A percentile compares a stretch with the other conserved stretches of the same genome.
These are phyloP conservation scores for Drosophila bocqueti DNA, from an alignment of 1,140 invertebrate genomes.

Conservation along the genomic window DNA sequence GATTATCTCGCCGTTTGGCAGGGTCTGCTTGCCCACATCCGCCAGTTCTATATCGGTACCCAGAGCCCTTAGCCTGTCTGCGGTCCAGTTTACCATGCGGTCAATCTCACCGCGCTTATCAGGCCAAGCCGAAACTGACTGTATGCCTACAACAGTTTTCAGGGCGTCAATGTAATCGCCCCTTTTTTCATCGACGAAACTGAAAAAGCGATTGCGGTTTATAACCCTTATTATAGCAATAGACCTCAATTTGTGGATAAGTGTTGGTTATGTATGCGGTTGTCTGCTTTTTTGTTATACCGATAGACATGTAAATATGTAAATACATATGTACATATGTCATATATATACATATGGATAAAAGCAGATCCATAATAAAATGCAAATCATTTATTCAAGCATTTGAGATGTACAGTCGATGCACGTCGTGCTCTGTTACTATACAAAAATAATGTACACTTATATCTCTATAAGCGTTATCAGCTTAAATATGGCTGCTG, in stretches of 20 bases:
- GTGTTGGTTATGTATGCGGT: slow-evolving; percentile 3
- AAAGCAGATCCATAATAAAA: slow-evolving; percentile 26
- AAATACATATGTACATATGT: no score
- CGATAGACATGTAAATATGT: not conserved
- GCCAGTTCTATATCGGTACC: slow-evolving; percentile 91
- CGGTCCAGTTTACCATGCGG: slow-evolving; percentile 91
- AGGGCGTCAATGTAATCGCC: slow-evolving; percentile 91
- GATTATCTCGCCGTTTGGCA: slow-evolving; percentile 90
- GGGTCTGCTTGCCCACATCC: slow-evolving; percentile 92
- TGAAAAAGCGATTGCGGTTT: slow-evolving; percentile 56
- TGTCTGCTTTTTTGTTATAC: not conserved
- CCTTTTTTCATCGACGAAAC: slow-evolving; percentile 71
- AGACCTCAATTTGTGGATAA: slow-evolving; percentile 9
- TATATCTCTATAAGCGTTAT: slow-evolving; percentile 21
- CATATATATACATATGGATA: slow-evolving; percentile 14
- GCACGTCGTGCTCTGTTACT: not conserved
- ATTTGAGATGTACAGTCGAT: slow-evolving; percentile 39
- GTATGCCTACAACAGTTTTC: slow-evolving; percentile 95
- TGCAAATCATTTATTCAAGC: slow-evolving; percentile 35
- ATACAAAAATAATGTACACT: slow-evolving; percentile 4
- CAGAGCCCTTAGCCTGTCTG: slow-evolving; percentile 90
- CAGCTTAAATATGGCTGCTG: slow-evolving; percentile 1
- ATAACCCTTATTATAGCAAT: slow-evolving; percentile 10
- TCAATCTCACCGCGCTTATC: slow-evolving; percentile 85
- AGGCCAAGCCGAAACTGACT: slow-evolving; percentile 95